These are phyloP conservation scores for Falco cherrug DNA, from an alignment of 2,797 vertebrate genomes.

Conservation along the genomic window DNA sequence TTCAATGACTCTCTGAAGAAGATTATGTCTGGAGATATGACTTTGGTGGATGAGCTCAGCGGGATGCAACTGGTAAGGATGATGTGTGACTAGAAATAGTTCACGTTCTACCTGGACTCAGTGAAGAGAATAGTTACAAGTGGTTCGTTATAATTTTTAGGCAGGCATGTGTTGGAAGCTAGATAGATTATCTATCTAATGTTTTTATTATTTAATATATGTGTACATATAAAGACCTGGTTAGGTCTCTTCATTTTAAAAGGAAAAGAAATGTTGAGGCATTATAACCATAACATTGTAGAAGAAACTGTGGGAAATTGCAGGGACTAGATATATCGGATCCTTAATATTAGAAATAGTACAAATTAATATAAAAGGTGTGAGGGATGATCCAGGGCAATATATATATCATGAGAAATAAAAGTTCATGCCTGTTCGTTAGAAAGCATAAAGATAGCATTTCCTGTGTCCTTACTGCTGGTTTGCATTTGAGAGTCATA, in stretches of 20 bases:
- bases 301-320: background rate
- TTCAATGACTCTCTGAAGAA: slow-evolving; percentile 97
- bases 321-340: background rate
- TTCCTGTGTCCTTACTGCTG: background rate
- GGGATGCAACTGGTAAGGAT: slow-evolving; percentile 94
- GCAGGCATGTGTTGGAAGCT: background rate
- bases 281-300: background rate
- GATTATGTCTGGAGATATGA: slow-evolving; percentile 97
- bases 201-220: background rate
- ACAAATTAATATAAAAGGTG: background rate
- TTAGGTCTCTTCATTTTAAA: background rate
- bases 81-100: background rate
- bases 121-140: background rate
- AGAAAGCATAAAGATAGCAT: background rate
- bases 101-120: background rate
- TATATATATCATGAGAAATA: background rate
- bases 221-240: background rate
- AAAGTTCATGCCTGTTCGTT: background rate
- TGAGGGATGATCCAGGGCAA: background rate
- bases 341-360: background rate
- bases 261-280: background rate
- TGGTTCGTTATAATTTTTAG: background rate
- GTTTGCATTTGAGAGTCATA: background rate
- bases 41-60: slow-evolving; percentile 93
- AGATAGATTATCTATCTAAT: background rate